phyloP scores from a whole-genome alignment of 1,140 invertebrate genomes.

The Lordiphosa mommai region DNA sequence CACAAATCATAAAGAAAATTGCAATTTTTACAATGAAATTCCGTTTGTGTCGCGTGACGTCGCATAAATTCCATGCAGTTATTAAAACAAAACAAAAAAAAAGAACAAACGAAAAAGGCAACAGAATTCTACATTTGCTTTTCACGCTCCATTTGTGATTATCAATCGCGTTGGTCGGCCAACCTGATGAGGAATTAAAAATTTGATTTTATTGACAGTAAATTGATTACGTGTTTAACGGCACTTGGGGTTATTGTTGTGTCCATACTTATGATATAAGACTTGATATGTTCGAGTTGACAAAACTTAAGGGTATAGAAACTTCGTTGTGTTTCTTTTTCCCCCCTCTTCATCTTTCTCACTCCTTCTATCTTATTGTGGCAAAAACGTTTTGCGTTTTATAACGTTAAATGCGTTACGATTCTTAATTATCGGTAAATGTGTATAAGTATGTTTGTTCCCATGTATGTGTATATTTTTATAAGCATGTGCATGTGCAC shows the following conservation, averaged over 20 bases:
- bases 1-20: conserved; percentile 6
- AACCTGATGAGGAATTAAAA: conserved; percentile 8
- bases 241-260: conserved; percentile 1
- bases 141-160: conserved; percentile 44
- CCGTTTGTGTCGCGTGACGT: conserved; percentile 39
- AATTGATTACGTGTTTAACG: conserved; percentile 42
- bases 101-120: no score
- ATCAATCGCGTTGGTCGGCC: conserved; percentile 26
- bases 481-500: conserved; percentile 20
- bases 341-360: neutral
- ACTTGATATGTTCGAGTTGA: no score
- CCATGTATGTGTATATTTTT: neutral
- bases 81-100: conserved; percentile 13
- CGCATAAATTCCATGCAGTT: conserved; percentile 40
- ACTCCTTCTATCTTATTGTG: conserved; percentile 14
- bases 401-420: conserved; percentile 25
- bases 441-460: neutral
- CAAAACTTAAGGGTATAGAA: no score
- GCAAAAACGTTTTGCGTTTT: conserved; percentile 6
- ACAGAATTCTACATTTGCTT: conserved; percentile 27
- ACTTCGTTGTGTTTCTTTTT: neutral
- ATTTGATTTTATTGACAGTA: conserved; percentile 28
- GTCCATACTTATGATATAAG: neutral
- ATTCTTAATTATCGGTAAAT: conserved; percentile 20
- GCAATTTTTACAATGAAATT: conserved; percentile 18